A percentile compares a stretch with the other conserved stretches of the same genome.
These are phyloP conservation scores for Ibycter americanus DNA, from an alignment of 2,797 vertebrate species.

Conservation along the genomic window DNA sequence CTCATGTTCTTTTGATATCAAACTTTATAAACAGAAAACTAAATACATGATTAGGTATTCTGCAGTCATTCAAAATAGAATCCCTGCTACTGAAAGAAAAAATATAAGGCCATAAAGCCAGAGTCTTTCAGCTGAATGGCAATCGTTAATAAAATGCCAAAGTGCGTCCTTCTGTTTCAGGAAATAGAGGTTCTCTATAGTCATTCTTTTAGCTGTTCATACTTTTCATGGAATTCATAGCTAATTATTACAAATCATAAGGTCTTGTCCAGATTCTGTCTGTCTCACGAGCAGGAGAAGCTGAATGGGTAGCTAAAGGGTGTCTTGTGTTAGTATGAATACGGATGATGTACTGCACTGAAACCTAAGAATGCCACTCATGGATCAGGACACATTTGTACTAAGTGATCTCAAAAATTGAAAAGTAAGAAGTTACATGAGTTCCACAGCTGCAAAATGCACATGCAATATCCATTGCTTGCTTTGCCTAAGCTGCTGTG, in stretches of 20 bases:
- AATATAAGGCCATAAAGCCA: background rate
- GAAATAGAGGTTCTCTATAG: background rate
- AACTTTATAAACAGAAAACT: background rate
- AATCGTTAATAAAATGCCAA: background rate
- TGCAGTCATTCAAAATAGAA: background rate
- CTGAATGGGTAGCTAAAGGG: background rate
- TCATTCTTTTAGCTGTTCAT: background rate
- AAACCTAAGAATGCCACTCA: background rate
- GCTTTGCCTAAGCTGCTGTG: background rate
- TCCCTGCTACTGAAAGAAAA: background rate
- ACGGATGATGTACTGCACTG: background rate
- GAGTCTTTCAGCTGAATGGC: background rate
- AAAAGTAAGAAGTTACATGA: background rate
- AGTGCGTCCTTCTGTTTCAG: background rate
- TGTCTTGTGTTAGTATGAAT: background rate
- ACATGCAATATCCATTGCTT: background rate
- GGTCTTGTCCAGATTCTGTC: background rate
- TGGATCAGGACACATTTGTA: background rate
- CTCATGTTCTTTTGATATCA: background rate
- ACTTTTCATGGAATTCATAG: background rate
- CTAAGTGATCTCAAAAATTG: background rate
- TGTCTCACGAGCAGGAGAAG: background rate
- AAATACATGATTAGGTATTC: background rate
- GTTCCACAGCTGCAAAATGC: background rate
- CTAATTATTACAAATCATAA: background rate